Percentiles rank a stretch among this genome's conserved stretches.
Evolutionary conservation across 2,797 vertebrate genomes (phyloP).

Genomic region (Malurus leucopterus): DNA sequence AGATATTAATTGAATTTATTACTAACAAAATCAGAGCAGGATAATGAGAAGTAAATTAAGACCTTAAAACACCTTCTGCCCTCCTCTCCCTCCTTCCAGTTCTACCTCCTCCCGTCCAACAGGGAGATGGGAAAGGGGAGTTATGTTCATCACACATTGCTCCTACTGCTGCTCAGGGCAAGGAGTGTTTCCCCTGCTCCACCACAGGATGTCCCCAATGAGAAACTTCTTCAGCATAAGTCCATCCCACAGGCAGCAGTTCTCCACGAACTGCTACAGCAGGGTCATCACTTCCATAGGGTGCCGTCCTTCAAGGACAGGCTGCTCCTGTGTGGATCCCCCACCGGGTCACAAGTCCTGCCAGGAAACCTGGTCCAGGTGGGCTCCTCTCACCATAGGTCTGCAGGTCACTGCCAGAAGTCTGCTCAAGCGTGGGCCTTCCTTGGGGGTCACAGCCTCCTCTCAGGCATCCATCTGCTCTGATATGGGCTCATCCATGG

Average conservation of each 20-base stretch:
- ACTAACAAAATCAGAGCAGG: background rate
- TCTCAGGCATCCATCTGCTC: background rate
- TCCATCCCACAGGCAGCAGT: background rate
- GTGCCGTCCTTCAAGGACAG: background rate
- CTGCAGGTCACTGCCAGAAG: background rate
- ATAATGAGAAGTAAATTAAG: background rate
- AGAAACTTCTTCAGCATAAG: background rate
- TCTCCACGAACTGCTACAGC: background rate
- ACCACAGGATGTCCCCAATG: background rate
- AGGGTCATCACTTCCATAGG: background rate
- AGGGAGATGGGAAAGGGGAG: background rate
- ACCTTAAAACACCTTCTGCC: background rate
- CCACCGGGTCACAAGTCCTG: background rate
- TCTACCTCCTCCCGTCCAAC: background rate
- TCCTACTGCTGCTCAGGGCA: background rate
- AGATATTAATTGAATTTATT: background rate
- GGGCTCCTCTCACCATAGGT: background rate
- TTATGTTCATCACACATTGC: too few relatives aligned
- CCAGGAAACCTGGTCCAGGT: background rate
- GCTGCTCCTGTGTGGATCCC: background rate
- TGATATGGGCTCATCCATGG: background rate
- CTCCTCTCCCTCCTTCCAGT: background rate
- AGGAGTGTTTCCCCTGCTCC: background rate
- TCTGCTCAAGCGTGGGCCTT: background rate
- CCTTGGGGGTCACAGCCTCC: too few relatives aligned